phyloP scores from a whole-genome alignment of 2,113 vertebrate species.

The Probosciger aterrimus region DNA sequence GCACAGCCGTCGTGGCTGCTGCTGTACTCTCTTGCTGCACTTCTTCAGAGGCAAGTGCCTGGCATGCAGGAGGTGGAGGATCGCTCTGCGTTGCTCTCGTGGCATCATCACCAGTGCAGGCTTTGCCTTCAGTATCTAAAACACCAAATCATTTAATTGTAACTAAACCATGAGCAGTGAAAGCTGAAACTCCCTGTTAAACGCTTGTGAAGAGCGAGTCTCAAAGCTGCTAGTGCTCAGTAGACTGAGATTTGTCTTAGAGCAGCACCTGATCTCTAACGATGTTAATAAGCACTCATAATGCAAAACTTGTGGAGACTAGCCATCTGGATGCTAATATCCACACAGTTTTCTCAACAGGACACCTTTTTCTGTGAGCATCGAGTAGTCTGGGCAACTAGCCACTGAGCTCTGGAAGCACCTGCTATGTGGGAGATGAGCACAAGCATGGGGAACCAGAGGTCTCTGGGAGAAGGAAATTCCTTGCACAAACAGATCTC shows the following conservation, averaged over 20 bases:
- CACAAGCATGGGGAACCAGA: neutral
- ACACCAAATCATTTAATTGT: conserved; percentile 9
- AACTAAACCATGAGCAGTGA: neutral
- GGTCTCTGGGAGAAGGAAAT: neutral
- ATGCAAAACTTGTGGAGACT: neutral
- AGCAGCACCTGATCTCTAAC: neutral
- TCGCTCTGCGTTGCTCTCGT: conserved; percentile 41
- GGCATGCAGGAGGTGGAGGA: conserved; percentile 47
- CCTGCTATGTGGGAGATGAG: neutral
- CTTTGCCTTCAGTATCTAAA: conserved; percentile 74
- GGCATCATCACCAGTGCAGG: conserved; percentile 34
- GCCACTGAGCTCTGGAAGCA: neutral
- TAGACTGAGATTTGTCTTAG: neutral
- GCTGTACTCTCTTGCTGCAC: conserved; percentile 38
- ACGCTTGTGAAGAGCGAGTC: neutral
- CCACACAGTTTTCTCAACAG: neutral
- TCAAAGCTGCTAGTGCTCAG: neutral
- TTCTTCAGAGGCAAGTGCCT: conserved; percentile 52
- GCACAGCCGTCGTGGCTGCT: neutral
- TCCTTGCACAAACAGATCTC: neutral
- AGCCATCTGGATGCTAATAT: neutral
- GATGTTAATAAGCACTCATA: neutral
- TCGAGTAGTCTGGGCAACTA: neutral
- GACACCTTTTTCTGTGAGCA: neutral
- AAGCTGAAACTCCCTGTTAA: neutral